Percentiles rank a stretch among this genome's conserved stretches.
Evolutionary conservation across 2,113 vertebrate genomes (phyloP).

Genomic region (Catharus minimus): DNA sequence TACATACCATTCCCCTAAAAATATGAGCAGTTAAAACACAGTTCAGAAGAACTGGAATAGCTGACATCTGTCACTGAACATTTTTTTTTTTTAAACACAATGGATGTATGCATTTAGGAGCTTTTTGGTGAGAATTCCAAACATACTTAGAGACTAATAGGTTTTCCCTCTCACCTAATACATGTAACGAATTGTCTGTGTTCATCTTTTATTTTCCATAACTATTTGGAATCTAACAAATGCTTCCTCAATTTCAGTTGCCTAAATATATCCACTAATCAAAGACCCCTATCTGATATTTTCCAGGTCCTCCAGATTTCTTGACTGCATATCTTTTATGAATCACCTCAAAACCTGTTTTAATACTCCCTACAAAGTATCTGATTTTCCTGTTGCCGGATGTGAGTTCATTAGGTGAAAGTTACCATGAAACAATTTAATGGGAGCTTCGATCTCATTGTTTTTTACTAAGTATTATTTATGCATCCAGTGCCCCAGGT

Average conservation of each 20-base stretch:
- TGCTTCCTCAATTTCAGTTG: not conserved
- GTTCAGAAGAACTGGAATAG: not conserved
- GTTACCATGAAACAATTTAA: conserved; percentile 35
- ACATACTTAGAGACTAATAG: not conserved
- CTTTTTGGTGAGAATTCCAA: not conserved
- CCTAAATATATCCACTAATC: not conserved
- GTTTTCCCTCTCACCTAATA: not conserved
- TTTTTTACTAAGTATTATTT: conserved; percentile 56
- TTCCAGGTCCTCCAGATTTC: not conserved
- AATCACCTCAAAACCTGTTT: not conserved
- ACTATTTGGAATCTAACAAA: not conserved
- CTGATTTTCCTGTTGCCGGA: conserved; percentile 43
- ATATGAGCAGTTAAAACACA: not conserved
- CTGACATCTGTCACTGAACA: not conserved
- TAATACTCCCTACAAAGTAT: not conserved
- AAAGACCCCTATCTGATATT: not conserved
- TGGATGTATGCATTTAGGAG: not conserved
- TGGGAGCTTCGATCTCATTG: not conserved
- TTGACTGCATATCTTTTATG: not conserved
- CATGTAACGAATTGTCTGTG: not conserved
- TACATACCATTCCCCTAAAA: not conserved
- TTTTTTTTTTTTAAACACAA: not conserved
- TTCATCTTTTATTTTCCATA: not conserved
- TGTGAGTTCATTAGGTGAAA: conserved; percentile 37
- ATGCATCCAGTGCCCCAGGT: conserved; percentile 40